Conservation (phyloP, 2,113 vertebrate species). For the Prunella fulvescens region DNA sequence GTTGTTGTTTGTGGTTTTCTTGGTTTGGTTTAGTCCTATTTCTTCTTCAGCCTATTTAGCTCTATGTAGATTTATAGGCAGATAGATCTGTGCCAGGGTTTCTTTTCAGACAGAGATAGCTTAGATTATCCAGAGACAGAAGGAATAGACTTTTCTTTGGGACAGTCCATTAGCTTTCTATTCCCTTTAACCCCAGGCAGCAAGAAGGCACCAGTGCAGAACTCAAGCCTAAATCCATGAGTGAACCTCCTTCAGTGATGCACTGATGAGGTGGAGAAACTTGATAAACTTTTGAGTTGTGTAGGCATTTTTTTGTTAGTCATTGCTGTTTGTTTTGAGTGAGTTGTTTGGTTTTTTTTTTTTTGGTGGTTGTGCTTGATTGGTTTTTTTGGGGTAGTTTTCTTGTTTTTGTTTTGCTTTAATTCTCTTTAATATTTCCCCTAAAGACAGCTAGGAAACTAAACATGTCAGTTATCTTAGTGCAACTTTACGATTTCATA, state of each 20-base stretch:
- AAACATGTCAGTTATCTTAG: slow-evolving; percentile 16
- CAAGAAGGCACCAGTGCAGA: neutral
- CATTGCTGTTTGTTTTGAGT: neutral
- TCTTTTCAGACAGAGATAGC: neutral
- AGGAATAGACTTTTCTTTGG: neutral
- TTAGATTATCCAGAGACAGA: neutral
- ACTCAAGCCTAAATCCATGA: neutral
- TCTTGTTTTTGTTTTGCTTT: neutral
- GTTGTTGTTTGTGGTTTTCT: neutral
- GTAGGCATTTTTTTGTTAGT: neutral
- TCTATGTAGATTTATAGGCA: neutral
- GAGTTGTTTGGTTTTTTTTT: neutral
- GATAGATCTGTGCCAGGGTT: neutral
- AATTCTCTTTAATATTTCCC: slow-evolving; percentile 27
- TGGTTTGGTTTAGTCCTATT: neutral
- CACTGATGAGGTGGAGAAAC: neutral
- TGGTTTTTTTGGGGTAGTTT: neutral
- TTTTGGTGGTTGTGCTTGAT: neutral
- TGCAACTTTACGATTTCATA: neutral
- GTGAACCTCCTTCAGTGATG: neutral
- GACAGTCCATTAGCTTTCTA: neutral
- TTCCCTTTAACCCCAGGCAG: neutral
- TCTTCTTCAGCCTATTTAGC: neutral
- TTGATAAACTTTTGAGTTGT: neutral
- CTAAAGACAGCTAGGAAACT: neutral